These are phyloP conservation scores for Chrysopilus asiliformis DNA, from an alignment of 2,888 invertebrate species.

Conservation along the genomic window DNA sequence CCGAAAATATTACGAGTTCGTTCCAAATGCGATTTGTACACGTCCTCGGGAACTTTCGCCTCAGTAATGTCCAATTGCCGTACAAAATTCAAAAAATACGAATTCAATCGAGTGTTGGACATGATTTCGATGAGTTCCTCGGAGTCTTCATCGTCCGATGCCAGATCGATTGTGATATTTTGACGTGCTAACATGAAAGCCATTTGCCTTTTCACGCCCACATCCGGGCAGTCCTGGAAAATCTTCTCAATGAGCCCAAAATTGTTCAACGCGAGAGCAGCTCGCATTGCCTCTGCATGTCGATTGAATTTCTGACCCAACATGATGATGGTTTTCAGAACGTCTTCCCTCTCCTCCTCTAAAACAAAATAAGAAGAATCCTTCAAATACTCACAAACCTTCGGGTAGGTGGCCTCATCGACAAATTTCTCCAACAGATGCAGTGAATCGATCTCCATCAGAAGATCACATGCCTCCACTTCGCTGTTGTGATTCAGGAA, in stretches of 20 bases:
- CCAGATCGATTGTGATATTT: conserved; percentile 64
- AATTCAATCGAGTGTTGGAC: conserved; percentile 75
- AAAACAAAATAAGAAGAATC: conserved; percentile 94
- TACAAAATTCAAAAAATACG: conserved; percentile 73
- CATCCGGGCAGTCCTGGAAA: conserved; percentile 4
- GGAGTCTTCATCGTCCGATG: conserved; percentile 48
- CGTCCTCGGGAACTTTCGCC: conserved; percentile 90
- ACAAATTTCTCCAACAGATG: conserved; percentile 77
- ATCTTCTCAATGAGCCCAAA: conserved; percentile 52
- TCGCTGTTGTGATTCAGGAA: conserved; percentile 98
- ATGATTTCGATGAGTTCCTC: conserved; percentile 70
- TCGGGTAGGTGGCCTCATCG: conserved; percentile 73
- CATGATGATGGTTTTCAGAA: conserved; percentile 68
- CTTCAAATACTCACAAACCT: conserved; percentile 76
- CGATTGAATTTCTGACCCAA: conserved; percentile 80
- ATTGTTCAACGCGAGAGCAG: conserved; percentile 83
- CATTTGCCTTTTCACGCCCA: conserved; percentile 65
- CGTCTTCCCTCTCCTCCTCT: conserved; percentile 78
- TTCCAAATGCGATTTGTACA: conserved; percentile 90
- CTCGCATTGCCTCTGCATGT: conserved; percentile 76
- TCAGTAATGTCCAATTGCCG: conserved; percentile 94
- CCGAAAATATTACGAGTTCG: conserved; percentile 36
- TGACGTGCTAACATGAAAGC: conserved; percentile 87
- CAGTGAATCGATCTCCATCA: conserved; percentile 93
- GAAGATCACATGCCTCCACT: conserved; percentile 93